These are phyloP conservation scores for Anser brachyrhynchus DNA, from an alignment of 2,113 vertebrate species.

Conservation along the genomic window DNA sequence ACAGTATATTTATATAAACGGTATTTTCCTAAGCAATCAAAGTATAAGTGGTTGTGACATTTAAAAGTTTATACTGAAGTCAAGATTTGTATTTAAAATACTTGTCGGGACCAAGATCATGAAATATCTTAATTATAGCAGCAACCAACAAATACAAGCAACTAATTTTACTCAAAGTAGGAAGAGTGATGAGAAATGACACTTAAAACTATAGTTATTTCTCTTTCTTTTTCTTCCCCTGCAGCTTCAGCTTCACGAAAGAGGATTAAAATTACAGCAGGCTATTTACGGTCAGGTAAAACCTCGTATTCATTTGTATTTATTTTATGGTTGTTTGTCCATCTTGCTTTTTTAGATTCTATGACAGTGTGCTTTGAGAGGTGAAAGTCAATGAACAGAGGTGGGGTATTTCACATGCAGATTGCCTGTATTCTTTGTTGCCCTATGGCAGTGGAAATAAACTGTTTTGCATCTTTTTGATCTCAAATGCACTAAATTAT, in stretches of 20 bases:
- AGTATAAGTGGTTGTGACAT: neutral
- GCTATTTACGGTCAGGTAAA: slow-evolving; percentile 89
- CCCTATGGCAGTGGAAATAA: neutral
- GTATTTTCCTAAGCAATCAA: neutral
- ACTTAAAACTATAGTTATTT: neutral
- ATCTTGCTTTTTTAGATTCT: neutral
- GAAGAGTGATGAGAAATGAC: neutral
- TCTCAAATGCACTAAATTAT: neutral
- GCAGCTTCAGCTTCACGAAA: slow-evolving; percentile 93
- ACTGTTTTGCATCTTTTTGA: neutral
- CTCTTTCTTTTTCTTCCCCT: neutral
- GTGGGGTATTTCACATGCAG: neutral
- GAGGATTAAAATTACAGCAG: slow-evolving; percentile 93
- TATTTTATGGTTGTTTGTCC: neutral
- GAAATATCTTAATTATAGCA: neutral
- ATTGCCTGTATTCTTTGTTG: accelerated
- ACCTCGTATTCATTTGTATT: neutral
- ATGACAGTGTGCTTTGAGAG: neutral
- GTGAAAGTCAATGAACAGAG: neutral
- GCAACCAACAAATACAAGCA: neutral
- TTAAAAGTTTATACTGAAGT: neutral
- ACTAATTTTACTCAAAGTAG: neutral
- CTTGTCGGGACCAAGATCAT: neutral
- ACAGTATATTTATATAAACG: neutral
- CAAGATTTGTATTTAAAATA: neutral